Conservation (phyloP, 2,113 vertebrate species). For the Myrmecobius fasciatus region DNA sequence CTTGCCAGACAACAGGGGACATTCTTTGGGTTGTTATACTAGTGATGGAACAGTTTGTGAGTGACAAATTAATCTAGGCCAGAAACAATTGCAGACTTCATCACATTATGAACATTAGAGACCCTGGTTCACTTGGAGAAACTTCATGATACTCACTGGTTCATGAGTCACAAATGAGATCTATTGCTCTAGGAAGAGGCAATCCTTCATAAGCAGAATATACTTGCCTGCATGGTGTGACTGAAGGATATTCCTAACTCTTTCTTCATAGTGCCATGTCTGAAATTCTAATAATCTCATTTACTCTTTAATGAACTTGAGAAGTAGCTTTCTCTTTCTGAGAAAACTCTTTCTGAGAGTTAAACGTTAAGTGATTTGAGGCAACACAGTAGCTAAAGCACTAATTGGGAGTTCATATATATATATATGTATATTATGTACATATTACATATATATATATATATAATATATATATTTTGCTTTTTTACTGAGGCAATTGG, state of each 20-base stretch:
- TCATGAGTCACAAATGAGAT: neutral
- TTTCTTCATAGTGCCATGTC: neutral
- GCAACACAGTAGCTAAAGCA: neutral
- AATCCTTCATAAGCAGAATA: neutral
- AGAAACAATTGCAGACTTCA: constrained; percentile 1
- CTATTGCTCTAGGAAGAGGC: neutral
- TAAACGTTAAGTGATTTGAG: neutral
- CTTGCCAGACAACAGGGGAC: constrained; percentile 25
- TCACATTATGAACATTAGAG: constrained; percentile 9
- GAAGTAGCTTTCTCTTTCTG: neutral
- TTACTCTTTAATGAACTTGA: neutral
- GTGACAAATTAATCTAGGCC: constrained; percentile 48
- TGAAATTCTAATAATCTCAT: neutral
- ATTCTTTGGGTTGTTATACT: neutral
- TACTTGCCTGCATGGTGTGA: neutral
- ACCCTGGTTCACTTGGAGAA: constrained; percentile 19
- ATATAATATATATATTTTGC: too few relatives aligned
- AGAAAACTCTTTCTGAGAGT: too few relatives aligned
- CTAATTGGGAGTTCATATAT: neutral
- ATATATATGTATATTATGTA: too few relatives aligned
- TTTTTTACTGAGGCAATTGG: too few relatives aligned
- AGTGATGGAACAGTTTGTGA: constrained; percentile 7
- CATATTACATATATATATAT: too few relatives aligned
- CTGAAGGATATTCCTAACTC: neutral
- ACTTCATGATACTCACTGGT: neutral